Base-by-base conservation (phyloP, 1,140 invertebrate species). In the Drosophila micromelanica region DNA sequence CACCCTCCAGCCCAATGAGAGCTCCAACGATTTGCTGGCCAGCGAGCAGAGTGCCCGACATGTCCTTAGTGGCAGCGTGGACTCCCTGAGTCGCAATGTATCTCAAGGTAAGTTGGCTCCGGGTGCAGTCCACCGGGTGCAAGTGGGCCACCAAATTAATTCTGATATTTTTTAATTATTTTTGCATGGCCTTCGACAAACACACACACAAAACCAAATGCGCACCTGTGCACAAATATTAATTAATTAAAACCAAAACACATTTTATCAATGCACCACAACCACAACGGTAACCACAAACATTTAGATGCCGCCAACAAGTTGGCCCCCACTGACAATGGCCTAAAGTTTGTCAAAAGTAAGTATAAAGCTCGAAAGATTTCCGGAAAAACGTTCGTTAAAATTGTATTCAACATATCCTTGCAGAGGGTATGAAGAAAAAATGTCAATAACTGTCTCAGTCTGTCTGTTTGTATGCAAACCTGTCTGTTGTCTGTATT, bases 1-100 rank as follows among this genome's bases (percentile, higher is more conserved):
- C 6, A 92, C 91, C 0, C 35, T 92, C 52, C 90, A 90, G 48
- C 80, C 91, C 0, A 92, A 91, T 30, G 91, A 92, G 56, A 92
- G 91, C 59, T 91, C 90, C 15, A 79, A 84, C 0, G 91, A 92
- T 57, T 38, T 92, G 49, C 80, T 82, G 74, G 72, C 86, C 0
- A 87, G 77, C 1, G 91, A 92, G 27, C 76, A 73, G 5, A 79
- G 48, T 38, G 87, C 61, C 1, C 54, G 90, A 6, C 91, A 87
- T 40, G 82, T 61, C 0, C 52, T 92, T 11, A 76, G 91, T 15
- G 91, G 91, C 27, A 92, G 91, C 51, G 85, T 91, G 17, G 91
- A 92, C 65, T 92, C 90, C 0, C 49, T 92, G 6, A 92, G 90
- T 68, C 71, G 87, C 11, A 92, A 92, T 62, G 90, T 92, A 4